Base-by-base conservation (phyloP, 2,113 vertebrate genomes). In the Apteryx mantelli region DNA sequence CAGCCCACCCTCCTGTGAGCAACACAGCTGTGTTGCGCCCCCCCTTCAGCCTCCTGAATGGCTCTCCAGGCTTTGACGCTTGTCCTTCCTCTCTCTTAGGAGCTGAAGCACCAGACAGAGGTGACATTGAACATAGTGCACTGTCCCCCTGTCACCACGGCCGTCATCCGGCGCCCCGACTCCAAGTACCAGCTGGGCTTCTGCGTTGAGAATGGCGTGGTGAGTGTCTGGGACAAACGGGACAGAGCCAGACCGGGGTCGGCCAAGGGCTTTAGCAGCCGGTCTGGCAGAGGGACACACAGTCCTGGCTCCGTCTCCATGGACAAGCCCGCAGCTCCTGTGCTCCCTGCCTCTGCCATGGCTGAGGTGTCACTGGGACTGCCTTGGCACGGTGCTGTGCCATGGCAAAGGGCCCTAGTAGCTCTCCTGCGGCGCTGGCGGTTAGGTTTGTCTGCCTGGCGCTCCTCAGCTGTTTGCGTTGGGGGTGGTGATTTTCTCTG, bases 161-260 rank as follows among this genome's bases (percentile, higher is more conserved):
- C 99, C 5, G 98, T 99, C 90, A 99, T 99, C 95, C 99, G 95
- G 81, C 98, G 99, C 78, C 99, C 99, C 0, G 98, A 99, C 56
- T 97, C 98, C 7, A 99, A 98, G 32, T 99, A 99, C 95, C 99
- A 99, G 93, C 98, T 99, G 90, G 99, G 99, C 70, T 99, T 99
- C 98, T 99, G 99, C 20, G 99, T 99, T 32, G 99, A 99, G 87
- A 99, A 99, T 0, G 99, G 99, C 26, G 99, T 99, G 58, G 99
- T 99, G 97, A 96, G 99, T 97, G 77, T 28, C 26, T 0, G 0
- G 5, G 3, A 38, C 53, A 55, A 8, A 1, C 1, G 69, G 48
- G 50, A 7, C 13, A 3, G 38, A 34, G 63, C 40, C 30, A 3
- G n/a, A 44, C 65, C 2, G 0, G 50, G 36, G 10, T 24, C 30